Base-by-base conservation (phyloP, 1,140 invertebrate species). In the Papilio polyxenes region DNA sequence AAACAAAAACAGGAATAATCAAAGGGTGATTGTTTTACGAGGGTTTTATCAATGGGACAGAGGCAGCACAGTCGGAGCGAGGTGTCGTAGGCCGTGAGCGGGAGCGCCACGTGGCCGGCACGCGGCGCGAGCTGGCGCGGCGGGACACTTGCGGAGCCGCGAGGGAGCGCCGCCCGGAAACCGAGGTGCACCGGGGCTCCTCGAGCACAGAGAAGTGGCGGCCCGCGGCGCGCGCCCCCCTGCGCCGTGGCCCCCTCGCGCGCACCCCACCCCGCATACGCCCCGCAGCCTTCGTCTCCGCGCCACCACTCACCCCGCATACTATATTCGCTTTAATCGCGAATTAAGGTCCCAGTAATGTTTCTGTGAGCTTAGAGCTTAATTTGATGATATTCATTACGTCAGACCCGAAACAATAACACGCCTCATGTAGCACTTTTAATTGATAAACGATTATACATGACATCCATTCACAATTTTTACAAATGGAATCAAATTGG, bases 251-350 rank as follows among this genome's bases (percentile, higher is more conserved):
- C 85, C 78, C 87, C 85, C 88, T 87, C 82, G 87, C 83, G 87
- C 85, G 87, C 84, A 86, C 84, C 87, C 81, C 89, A 90, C 91
- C 90, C 89, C 90, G 88, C 90, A 91, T 90, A 90, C 90, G 91
- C 90, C 89, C 89, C 89, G 88, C 90, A 90, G 91, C 92, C 92
- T 88, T 88, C 89, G 85, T 91, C 88, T 95, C 95, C 94, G 94
- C 92, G 92, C 95, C 94, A 93, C 90, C 93, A 92, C 93, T 91
- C 92, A 94, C 94, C 95, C 92, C 94, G 92, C 91, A 91, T 94
- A 95, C 93, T 94, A 91, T 94, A 89, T 92, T 94, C 91, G 92
- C 91, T 91, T 94, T 93, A 94, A 94, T 92, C 93, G 91, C 93
- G 88, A 94, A 94, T 94, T 94, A 94, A 93, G 90, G 91, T 91